Evolutionary conservation across 2,888 invertebrate species (phyloP).

Genomic region (Hedychridium roseum): DNA sequence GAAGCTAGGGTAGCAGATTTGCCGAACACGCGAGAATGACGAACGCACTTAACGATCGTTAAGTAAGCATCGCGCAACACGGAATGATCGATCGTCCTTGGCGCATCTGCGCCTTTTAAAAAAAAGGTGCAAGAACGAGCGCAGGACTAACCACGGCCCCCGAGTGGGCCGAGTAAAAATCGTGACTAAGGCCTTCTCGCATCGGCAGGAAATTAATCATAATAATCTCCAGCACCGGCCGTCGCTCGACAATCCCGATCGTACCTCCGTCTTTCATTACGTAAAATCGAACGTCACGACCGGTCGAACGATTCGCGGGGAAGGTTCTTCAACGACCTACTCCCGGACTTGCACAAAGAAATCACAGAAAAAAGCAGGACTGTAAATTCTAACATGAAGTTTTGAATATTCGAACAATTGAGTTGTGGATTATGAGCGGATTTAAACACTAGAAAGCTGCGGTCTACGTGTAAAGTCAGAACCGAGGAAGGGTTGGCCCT

Average conservation of each 20-base stretch:
- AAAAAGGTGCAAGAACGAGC: constrained; percentile 17
- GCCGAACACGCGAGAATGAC: constrained; percentile 17
- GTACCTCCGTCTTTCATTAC: constrained; percentile 41
- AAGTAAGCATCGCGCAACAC: constrained; percentile 32
- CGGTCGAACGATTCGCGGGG: constrained; percentile 20
- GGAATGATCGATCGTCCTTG: constrained; percentile 42
- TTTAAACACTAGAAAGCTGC: too few relatives aligned
- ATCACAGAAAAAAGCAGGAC: too few relatives aligned
- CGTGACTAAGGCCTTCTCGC: constrained; percentile 58
- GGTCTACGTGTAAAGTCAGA: too few relatives aligned
- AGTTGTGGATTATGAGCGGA: too few relatives aligned
- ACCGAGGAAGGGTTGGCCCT: constrained; percentile 40
- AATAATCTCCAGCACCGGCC: constrained; percentile 45
- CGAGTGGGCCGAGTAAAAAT: constrained; percentile 51
- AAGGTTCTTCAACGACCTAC: too few relatives aligned
- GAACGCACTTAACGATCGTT: constrained; percentile 35
- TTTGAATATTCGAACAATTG: too few relatives aligned
- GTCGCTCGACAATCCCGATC: constrained; percentile 32
- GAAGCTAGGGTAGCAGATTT: neutral
- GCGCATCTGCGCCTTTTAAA: constrained; percentile 43
- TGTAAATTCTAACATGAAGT: too few relatives aligned
- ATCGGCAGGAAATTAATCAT: constrained; percentile 62
- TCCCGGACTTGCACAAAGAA: too few relatives aligned
- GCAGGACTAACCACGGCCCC: constrained; percentile 7
- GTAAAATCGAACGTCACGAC: constrained; percentile 24